phyloP scores from a whole-genome alignment of 2,888 invertebrate species.

The Metellina segmentata region DNA sequence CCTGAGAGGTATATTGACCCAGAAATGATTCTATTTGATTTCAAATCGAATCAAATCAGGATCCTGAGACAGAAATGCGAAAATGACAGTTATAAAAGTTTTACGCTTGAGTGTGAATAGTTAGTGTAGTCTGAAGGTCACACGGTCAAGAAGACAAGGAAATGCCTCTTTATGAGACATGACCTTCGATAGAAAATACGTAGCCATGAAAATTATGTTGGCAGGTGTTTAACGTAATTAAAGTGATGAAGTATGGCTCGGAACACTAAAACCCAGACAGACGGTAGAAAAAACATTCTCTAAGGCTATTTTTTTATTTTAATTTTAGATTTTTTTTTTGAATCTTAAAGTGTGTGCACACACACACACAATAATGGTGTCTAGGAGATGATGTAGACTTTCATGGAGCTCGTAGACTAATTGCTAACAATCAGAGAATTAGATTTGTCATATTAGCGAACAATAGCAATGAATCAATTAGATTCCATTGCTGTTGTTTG shows the following conservation, averaged over 20 bases:
- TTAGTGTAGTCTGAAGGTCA: conserved; percentile 44
- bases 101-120: conserved; percentile 1
- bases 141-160: conserved; percentile 49
- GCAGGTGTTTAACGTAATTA: conserved; percentile 44
- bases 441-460: too few relatives aligned
- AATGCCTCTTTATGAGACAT: conserved; percentile 39
- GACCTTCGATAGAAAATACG: conserved; percentile 34
- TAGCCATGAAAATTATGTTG: conserved; percentile 33
- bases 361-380: background rate
- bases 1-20: too few relatives aligned
- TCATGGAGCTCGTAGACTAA: too few relatives aligned
- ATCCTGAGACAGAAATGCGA: background rate
- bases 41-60: background rate
- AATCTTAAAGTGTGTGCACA: too few relatives aligned
- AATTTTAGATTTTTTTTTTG: background rate
- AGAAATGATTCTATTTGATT: too few relatives aligned
- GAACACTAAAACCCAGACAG: conserved; percentile 22
- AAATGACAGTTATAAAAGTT: conserved; percentile 41
- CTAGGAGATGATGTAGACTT: background rate
- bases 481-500: too few relatives aligned
- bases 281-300: conserved; percentile 14
- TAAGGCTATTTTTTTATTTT: background rate
- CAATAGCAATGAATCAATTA: too few relatives aligned
- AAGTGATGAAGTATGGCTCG: conserved; percentile 12
- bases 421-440: too few relatives aligned